These are phyloP conservation scores for Eonycteris spelaea DNA, from an alignment of 2,113 vertebrate species.

Conservation along the genomic window DNA sequence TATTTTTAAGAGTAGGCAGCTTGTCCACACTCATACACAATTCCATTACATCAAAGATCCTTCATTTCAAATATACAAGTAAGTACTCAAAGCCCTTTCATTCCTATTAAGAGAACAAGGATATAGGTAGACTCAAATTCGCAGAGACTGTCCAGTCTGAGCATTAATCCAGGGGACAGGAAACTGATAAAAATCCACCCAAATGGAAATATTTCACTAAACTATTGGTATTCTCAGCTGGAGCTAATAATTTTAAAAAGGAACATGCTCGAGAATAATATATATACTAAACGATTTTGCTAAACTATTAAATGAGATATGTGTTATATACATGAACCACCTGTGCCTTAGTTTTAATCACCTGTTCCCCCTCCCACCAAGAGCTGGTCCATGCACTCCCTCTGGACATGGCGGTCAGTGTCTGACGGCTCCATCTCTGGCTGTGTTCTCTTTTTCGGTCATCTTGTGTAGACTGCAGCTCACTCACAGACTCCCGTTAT, in stretches of 20 bases:
- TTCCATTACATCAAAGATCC: neutral
- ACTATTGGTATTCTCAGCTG: neutral
- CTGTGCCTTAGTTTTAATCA: neutral
- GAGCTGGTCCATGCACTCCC: neutral
- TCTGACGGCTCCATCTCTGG: neutral
- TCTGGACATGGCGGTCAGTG: neutral
- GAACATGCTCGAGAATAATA: neutral
- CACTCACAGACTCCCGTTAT: neutral
- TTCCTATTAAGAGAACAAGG: neutral
- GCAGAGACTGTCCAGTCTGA: neutral
- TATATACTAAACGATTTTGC: neutral
- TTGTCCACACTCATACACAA: slow-evolving; percentile 41
- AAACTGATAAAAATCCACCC: neutral
- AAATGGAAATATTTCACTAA: neutral
- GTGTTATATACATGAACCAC: neutral
- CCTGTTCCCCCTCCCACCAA: neutral
- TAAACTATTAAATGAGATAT: neutral
- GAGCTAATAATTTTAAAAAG: neutral
- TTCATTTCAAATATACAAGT: slow-evolving; percentile 38
- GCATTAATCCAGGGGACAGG: neutral
- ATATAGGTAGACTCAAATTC: neutral
- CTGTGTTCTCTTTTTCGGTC: neutral
- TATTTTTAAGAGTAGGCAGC: slow-evolving; percentile 32
- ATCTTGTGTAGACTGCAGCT: neutral
- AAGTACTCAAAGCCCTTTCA: neutral